phyloP scores from a whole-genome alignment of 92 coral and sea anemone genomes.

The Paragorgia papillata region DNA sequence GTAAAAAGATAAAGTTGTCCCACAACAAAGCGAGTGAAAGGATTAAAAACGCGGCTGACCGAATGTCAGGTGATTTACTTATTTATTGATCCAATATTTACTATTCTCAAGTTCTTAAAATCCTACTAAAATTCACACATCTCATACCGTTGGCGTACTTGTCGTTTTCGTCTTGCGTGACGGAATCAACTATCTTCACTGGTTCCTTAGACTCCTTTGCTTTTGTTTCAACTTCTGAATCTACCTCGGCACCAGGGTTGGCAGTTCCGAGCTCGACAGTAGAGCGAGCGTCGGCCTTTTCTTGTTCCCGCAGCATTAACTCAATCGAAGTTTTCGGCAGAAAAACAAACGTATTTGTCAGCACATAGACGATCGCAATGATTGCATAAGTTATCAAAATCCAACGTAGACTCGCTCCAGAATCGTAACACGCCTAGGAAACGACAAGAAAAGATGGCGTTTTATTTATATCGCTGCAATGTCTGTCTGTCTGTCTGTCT shows the following conservation, averaged over 20 bases:
- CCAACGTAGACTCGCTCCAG: conserved; percentile 27
- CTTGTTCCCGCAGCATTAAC: conserved; percentile 6
- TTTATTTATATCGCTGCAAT: no score
- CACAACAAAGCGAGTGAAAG: neutral
- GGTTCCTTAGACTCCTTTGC: no score
- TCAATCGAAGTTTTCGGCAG: conserved; percentile 15
- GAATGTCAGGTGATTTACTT: no score
- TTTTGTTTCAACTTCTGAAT: no score
- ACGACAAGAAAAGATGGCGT: neutral
- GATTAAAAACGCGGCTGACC: neutral
- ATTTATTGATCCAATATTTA: no score
- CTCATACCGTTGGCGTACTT: no score
- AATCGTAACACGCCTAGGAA: conserved; percentile 10
- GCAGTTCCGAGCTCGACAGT: neutral
- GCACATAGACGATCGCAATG: conserved; percentile 9
- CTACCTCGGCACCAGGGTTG: neutral
- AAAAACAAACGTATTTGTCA: conserved; percentile 1
- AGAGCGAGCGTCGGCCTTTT: neutral
- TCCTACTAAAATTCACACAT: no score
- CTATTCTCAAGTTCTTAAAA: no score
- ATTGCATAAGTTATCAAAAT: conserved; percentile 2
- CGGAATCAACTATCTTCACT: no score
- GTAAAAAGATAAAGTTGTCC: neutral
- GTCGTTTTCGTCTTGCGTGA: no score
- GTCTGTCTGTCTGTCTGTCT: no score